phyloP scores from a whole-genome alignment of 2,797 vertebrate genomes.

The Tarsius wallacei region DNA sequence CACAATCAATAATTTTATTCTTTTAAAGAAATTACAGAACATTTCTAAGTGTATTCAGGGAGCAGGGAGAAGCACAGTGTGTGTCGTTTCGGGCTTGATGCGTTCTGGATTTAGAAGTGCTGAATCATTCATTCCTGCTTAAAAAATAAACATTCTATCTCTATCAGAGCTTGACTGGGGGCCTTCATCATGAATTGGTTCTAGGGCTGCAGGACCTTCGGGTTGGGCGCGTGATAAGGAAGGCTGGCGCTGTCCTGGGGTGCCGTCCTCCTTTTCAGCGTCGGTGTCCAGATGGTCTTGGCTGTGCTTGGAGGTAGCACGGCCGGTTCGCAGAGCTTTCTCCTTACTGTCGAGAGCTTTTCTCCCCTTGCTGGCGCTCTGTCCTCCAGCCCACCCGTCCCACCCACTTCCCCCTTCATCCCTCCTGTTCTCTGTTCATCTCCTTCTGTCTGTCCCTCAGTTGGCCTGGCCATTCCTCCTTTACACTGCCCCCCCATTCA shows the following conservation, averaged over 20 bases:
- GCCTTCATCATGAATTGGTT: neutral
- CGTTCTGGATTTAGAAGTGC: conserved; percentile 84
- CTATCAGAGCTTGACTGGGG: conserved; percentile 63
- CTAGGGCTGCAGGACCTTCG: neutral
- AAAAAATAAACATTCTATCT: conserved; percentile 87
- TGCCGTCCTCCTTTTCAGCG: neutral
- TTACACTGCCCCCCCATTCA: neutral
- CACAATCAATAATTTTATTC: conserved; percentile 82
- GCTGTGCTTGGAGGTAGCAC: neutral
- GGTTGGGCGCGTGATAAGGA: neutral
- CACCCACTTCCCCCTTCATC: too few relatives aligned
- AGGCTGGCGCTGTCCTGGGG: neutral
- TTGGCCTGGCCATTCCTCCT: too few relatives aligned
- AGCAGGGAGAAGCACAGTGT: conserved; percentile 68
- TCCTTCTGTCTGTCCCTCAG: neutral
- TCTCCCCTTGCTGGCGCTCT: neutral
- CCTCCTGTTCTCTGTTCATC: neutral
- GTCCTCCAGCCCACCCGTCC: neutral
- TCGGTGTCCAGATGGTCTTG: neutral
- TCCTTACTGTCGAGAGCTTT: neutral
- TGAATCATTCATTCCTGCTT: conserved; percentile 88
- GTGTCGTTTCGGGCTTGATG: conserved; percentile 73
- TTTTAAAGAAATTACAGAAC: conserved; percentile 83
- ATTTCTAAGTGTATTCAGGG: conserved; percentile 74
- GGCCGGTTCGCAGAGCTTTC: neutral